phyloP scores from a whole-genome alignment of 2,113 vertebrate species.

The Bufo gargarizans region DNA sequence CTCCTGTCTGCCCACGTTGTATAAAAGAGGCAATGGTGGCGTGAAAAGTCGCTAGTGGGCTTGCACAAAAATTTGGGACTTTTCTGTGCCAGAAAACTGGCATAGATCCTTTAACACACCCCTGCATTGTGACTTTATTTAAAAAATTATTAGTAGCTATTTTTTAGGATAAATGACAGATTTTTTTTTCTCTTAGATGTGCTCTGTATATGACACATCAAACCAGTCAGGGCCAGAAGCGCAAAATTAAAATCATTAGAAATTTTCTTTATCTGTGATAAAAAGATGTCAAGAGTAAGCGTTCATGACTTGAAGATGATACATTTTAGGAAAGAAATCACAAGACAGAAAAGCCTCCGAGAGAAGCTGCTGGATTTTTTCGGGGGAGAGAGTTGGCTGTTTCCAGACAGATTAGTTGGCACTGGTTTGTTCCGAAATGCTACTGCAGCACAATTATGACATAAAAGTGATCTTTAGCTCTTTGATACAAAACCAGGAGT shows the following conservation, averaged over 20 bases:
- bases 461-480: background rate
- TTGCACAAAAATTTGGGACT: too few relatives aligned
- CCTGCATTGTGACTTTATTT: too few relatives aligned
- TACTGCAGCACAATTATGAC: background rate
- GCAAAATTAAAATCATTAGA: background rate
- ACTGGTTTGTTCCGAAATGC: background rate
- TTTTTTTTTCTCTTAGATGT: too few relatives aligned
- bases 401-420: background rate
- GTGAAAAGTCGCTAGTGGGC: too few relatives aligned
- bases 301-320: background rate
- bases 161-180: too few relatives aligned
- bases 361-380: constrained; percentile 27
- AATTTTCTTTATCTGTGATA: background rate
- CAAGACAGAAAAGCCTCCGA: constrained; percentile 1
- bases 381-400: constrained; percentile 6
- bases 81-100: too few relatives aligned
- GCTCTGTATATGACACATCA: background rate
- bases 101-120: too few relatives aligned
- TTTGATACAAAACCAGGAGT: background rate
- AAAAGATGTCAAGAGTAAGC: too few relatives aligned
- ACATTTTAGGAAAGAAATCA: background rate
- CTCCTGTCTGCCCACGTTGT: too few relatives aligned
- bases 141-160: too few relatives aligned
- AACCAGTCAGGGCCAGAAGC: background rate
- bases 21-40: too few relatives aligned